Base-by-base conservation (phyloP, 2,888 invertebrate genomes). In the Stenotaenia linearis region DNA sequence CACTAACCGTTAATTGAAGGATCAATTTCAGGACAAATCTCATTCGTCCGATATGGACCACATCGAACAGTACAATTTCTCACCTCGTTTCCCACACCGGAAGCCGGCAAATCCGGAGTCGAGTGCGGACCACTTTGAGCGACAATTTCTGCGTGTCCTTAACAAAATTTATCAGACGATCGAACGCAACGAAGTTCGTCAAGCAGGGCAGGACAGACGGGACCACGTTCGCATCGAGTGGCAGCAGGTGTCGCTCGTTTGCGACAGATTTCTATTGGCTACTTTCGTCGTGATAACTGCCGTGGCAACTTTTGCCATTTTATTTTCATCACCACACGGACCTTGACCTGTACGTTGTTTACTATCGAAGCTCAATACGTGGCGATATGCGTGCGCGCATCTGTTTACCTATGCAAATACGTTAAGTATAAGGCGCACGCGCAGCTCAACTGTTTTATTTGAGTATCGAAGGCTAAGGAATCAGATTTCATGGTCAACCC, bases 151-250 rank as follows among this genome's bases (percentile, higher is more conserved):
- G 80, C 90, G 89, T 82, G 92, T 91, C 84, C 90, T 90, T 86
- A 91, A 89, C 83, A 90, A 90, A 85, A 91, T 92, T 37, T 90
- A 91, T 85, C 89, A 90, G 82, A 93, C 93, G 4, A 92, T 94
- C 80, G 94, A 95, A 83, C 88, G 90, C 77, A 94, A 93, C 87
- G 94, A 93, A 85, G 90, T 91, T 84, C 89, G 95, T 4, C 89
- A 94, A 7, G 90, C 91, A 0, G 93, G 94, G 83, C 92, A 92
- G 85, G 94, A 95, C 84, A 89, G 92, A 78, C 88, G 92, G 78
- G 94, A 95, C 84, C 89, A 91, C 77, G 92, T 93, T 81, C 93
- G 93, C 84, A 87, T 93, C 79, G 95, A 96, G 85, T 96, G 95
- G 95, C 93, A 91, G 83, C 91, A 91, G 84, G 87, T 93, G 81